phyloP scores from a whole-genome alignment of 2,113 vertebrate species.

The Sphaerodactylus townsendi region DNA sequence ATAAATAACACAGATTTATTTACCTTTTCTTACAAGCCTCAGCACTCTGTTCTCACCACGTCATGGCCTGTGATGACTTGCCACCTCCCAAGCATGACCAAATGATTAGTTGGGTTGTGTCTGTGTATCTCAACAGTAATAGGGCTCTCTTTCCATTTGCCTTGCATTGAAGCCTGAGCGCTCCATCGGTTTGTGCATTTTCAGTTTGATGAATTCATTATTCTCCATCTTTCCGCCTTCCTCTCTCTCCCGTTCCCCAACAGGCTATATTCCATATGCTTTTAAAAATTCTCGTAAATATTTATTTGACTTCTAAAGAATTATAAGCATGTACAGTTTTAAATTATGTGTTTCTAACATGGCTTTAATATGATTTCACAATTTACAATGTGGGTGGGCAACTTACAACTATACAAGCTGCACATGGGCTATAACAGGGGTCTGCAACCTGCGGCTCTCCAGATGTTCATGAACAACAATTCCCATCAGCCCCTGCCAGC shows the following conservation, averaged over 20 bases:
- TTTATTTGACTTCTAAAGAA: conserved; percentile 65
- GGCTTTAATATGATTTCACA: conserved; percentile 53
- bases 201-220: conserved; percentile 84
- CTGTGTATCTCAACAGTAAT: conserved; percentile 73
- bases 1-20: no score
- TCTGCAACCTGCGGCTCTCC: no score
- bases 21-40: conserved; percentile 76
- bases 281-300: neutral
- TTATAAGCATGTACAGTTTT: conserved; percentile 68
- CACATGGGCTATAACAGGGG: neutral
- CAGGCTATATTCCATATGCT: neutral
- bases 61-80: conserved; percentile 77
- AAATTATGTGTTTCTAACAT: conserved; percentile 74
- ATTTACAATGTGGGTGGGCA: conserved; percentile 7
- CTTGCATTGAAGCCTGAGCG: conserved; percentile 76
- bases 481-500: no score
- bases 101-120: conserved; percentile 77
- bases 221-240: conserved; percentile 58
- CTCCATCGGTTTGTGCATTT: conserved; percentile 78
- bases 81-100: conserved; percentile 81
- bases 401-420: neutral
- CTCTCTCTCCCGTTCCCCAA: conserved; percentile 31
- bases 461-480: no score
- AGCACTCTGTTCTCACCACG: conserved; percentile 74
- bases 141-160: conserved; percentile 81